Base-by-base conservation (phyloP, 2,113 vertebrate genomes). In the Hippocampus comes region DNA sequence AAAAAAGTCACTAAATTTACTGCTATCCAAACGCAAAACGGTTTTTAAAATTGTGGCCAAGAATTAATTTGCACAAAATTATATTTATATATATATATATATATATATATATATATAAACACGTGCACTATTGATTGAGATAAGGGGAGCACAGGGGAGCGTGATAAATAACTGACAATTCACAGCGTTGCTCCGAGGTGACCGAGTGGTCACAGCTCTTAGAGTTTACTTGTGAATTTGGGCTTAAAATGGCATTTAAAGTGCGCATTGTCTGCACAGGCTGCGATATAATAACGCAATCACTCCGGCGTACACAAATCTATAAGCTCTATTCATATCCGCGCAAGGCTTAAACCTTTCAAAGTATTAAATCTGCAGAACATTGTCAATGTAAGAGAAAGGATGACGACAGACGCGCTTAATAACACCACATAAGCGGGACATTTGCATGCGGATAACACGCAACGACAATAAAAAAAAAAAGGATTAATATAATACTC, bases 181-280 rank as follows among this genome's bases (percentile, higher is more conserved):
- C 84, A 84, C 87, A 82, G 94, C 94, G 91, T 96, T 96, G 95
- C 91, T 93, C 94, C 91, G 91, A 86, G 87, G 92, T 91, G 88
- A 90, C 71, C 91, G 91, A 91, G 91, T 85, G 89, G 92, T 89
- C 91, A 88, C 89, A 18, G 72, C 88, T 88, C 89, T 89, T 93
- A 2, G 94, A 94, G 95, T 97, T 96, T 97, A 94, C 95, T 93
- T 90, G 95, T 91, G 95, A 98, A 96, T 97, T 92, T 94, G 92
- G 91, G 91, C 87, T 85, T 61, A 61, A 80, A 89, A 85, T 82
- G 63, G 89, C 90, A 89, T 92, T 92, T 93, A 82, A 82, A 88
- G 90, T 91, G 89, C 93, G 92, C 59, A 18, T 90, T 89, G 92
- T 85, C 88, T 90, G 89, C 90, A 81, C 78, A 30, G 75, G 63